Evolutionary conservation across 2,888 invertebrate species (phyloP).

Genomic region (Diadegma fenestrale): DNA sequence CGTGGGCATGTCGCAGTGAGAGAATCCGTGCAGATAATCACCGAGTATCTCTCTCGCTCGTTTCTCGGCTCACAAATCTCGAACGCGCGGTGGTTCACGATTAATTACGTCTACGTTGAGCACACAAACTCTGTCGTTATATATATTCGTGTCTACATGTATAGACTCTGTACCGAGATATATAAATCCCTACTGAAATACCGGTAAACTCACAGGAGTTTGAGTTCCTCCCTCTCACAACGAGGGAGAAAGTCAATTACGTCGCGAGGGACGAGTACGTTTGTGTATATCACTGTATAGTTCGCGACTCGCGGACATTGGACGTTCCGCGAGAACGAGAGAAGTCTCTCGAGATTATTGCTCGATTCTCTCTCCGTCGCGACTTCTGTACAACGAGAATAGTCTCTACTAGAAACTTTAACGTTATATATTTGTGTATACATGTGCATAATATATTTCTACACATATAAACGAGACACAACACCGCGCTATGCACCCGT

Average conservation of each 20-base stretch:
- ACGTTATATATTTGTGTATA: background rate
- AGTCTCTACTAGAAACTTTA: background rate
- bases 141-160: constrained; percentile 16
- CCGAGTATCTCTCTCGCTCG: constrained; percentile 42
- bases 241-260: constrained; percentile 78
- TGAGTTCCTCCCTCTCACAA: constrained; percentile 70
- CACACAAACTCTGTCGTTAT: constrained; percentile 35
- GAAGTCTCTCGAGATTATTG: constrained; percentile 74
- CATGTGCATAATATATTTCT: background rate
- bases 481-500: constrained; percentile 41
- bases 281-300: constrained; percentile 32
- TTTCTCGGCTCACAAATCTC: constrained; percentile 58
- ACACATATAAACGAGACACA: constrained; percentile 20
- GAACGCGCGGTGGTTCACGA: constrained; percentile 58
- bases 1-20: constrained; percentile 43
- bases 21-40: constrained; percentile 66
- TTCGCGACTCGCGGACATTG: constrained; percentile 49
- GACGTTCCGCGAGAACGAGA: constrained; percentile 57
- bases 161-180: background rate
- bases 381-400: constrained; percentile 27
- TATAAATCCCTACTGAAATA: constrained; percentile 25
- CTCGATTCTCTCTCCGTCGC: constrained; percentile 47
- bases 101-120: constrained; percentile 63
- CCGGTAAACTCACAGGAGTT: constrained; percentile 38
- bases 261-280: constrained; percentile 73